Evolutionary conservation across 53 echinoderm and acorn worm genomes (phyloP), one percentile per base, ranked within the genome.

Genomic region (Mesocentrotus franciscanus): DNA sequence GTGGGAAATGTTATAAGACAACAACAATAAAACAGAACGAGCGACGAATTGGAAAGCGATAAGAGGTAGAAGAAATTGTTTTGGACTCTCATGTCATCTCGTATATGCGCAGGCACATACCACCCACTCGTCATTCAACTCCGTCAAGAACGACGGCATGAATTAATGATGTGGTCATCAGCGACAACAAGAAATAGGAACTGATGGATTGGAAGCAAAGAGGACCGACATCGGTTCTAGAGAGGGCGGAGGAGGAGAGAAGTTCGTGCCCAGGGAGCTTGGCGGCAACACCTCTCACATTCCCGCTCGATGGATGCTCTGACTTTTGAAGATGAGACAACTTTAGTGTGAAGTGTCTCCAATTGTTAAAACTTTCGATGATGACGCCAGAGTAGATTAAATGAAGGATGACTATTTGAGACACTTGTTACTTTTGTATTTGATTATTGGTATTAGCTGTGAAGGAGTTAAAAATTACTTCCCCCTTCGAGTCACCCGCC

Each of bases 131-230:
- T 22, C 83, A 49, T 14, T 34, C 35, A 13, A 20, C 49, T 83
- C 49, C 49, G 14, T 42, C 17, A 83, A 83, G 42, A 39, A 39
- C 18, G 83, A 83, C 20, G 5, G 49, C 49, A 83, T 83, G 83
- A 83, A 83, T 83, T 83, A 83, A 83, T 83, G 83, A 83, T 83
- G 83, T 83, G 83, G 83, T 83, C 83, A 83, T 49, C 83, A 20
- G 16, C 83, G 20, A 49, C 39, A 83, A 17, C 0, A 49, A 83
- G 83, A 16, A 42, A 49, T 83, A 18, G 49, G 83, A 83, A 83
- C 18, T 83, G 83, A 17, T 83, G 83, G 49, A 49, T 8, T 83
- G 83, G 83, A 83, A 83, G 22, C 20, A 49, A 78, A 83, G 83
- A 17, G 83, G 83, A 36, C 83, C 49, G 83, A 83, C 83, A 16